phyloP scores from a whole-genome alignment of 2,797 vertebrate species.

The Tapirus indicus region DNA sequence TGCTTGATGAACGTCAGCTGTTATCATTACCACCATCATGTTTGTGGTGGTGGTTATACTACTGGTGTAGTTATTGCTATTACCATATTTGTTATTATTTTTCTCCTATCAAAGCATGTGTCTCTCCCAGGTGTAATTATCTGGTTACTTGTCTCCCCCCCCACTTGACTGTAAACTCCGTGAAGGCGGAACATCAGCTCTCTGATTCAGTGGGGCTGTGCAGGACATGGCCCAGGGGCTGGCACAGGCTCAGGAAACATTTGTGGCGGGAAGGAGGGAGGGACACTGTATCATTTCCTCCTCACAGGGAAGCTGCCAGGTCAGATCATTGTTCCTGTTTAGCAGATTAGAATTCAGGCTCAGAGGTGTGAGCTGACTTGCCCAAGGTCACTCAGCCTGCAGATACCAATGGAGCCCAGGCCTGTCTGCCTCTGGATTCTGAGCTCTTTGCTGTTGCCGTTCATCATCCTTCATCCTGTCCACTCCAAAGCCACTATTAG shows the following conservation, averaged over 20 bases:
- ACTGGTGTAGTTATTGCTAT: not conserved
- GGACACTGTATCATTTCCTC: not conserved
- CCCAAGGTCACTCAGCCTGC: not conserved
- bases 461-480: not conserved
- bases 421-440: not conserved
- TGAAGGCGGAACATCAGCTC: not conserved
- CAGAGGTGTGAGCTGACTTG: not conserved
- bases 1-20: rapidly evolving
- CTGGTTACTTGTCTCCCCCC: not conserved
- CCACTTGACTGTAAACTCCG: not conserved
- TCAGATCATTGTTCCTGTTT: not conserved
- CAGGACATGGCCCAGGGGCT: not conserved
- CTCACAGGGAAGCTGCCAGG: not conserved
- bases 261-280: not conserved
- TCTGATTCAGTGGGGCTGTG: not conserved
- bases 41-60: rapidly evolving
- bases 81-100: rapidly evolving
- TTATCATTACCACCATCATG: rapidly evolving
- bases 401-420: not conserved
- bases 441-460: not conserved
- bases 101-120: not conserved
- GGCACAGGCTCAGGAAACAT: not conserved
- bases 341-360: not conserved
- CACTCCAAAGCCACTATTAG: not conserved
- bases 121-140: not conserved